Evolutionary conservation across 2,888 invertebrate genomes (phyloP).

Genomic region (Xiphydria camelus): DNA sequence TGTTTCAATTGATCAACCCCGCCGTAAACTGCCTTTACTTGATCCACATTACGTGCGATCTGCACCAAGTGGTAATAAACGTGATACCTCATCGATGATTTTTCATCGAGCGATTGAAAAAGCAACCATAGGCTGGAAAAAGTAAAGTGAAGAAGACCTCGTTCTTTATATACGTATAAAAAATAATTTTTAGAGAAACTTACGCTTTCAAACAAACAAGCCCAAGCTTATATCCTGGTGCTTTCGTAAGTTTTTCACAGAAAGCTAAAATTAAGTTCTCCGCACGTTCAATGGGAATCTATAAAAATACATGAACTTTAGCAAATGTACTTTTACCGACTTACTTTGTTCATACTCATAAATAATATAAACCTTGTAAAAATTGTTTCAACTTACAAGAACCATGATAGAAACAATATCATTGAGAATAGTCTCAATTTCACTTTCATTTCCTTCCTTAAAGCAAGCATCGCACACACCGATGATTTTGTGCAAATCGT

Average conservation of each 20-base stretch:
- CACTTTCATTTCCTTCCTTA: conserved; percentile 81
- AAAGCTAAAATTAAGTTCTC: conserved; percentile 88
- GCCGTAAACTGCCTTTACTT: conserved; percentile 80
- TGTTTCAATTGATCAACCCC: conserved; percentile 82
- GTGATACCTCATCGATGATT: conserved; percentile 84
- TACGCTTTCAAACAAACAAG: conserved; percentile 83
- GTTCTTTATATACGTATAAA: conserved; percentile 37
- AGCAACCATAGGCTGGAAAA: conserved; percentile 80
- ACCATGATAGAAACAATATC: conserved; percentile 96
- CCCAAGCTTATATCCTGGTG: conserved; percentile 79
- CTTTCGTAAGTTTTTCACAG: conserved; percentile 89
- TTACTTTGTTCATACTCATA: no score
- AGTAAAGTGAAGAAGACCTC: not conserved
- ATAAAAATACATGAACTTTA: conserved; percentile 16
- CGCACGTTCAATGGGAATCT: conserved; percentile 84
- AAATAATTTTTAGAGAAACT: conserved; percentile 53
- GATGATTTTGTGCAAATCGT: conserved; percentile 92
- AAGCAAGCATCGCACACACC: conserved; percentile 92
- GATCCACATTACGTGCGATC: conserved; percentile 85
- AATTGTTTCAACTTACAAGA: conserved; percentile 63
- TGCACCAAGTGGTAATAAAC: conserved; percentile 91
- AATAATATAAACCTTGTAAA: no score
- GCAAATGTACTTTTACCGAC: conserved; percentile 2
- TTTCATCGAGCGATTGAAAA: conserved; percentile 87
- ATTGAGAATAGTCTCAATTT: conserved; percentile 91